Conservation (phyloP, 1,140 invertebrate species). For the Pogonognathellus flavescens region DNA sequence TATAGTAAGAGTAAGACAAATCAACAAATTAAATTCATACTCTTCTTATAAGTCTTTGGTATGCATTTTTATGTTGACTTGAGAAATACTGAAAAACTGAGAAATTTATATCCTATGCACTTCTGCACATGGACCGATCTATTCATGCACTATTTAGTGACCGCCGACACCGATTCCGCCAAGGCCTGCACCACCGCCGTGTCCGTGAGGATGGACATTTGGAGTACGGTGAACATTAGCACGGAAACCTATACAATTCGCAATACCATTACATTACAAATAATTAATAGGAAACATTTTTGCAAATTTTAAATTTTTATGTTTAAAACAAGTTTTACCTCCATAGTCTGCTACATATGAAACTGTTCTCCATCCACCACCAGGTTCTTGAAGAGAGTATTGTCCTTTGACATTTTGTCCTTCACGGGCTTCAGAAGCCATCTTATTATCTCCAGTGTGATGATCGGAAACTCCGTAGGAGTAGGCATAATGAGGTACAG, state of each 20-base stretch:
- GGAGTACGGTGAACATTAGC: constrained; percentile 56
- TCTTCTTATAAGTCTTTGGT: no score
- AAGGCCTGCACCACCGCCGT: not conserved
- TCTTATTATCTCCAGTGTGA: constrained; percentile 56
- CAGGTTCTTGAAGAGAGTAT: constrained; percentile 57
- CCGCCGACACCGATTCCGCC: no score
- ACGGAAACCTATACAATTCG: constrained; percentile 54
- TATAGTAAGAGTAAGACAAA: no score
- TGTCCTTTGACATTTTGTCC: constrained; percentile 56
- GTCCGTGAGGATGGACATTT: constrained; percentile 40
- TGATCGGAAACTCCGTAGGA: constrained; percentile 58
- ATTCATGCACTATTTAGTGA: no score
- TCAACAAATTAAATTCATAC: no score
- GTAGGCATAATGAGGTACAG: constrained; percentile 47
- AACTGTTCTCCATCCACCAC: constrained; percentile 61
- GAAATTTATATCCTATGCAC: no score
- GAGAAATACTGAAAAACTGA: no score
- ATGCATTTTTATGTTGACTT: no score
- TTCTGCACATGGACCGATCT: no score
- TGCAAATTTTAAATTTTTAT: no score
- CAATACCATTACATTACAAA: no score
- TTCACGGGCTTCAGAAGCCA: constrained; percentile 52
- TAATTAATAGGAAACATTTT: no score
- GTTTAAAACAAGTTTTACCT: constrained; percentile 32
- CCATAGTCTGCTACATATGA: constrained; percentile 51